Conservation (phyloP, 2,888 invertebrate species). For the Cancer borealis region DNA sequence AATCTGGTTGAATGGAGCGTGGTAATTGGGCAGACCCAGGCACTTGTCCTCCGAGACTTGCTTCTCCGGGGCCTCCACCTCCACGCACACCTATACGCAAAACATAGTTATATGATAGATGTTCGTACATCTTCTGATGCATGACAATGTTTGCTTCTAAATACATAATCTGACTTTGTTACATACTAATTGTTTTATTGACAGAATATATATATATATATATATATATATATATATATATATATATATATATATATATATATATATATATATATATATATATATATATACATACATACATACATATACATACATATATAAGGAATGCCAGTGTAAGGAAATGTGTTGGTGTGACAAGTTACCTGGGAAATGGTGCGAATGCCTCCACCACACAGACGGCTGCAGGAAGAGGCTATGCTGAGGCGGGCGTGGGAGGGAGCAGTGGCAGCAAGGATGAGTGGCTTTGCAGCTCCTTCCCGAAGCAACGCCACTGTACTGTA, state of each 20-base stretch:
- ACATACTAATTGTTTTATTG: too few species aligned
- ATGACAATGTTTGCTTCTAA: too few species aligned
- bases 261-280: too few species aligned
- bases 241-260: too few species aligned
- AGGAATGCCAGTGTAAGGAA: not conserved
- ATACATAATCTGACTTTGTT: too few species aligned
- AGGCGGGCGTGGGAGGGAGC: conserved; percentile 54
- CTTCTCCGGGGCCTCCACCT: conserved; percentile 21
- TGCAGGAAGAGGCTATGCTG: conserved; percentile 29
- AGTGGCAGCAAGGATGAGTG: conserved; percentile 51
- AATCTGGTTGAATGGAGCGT: conserved; percentile 51
- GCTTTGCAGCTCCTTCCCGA: not conserved
- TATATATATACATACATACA: too few species aligned
- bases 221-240: too few species aligned
- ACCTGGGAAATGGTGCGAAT: conserved; percentile 59
- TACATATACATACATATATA: not conserved
- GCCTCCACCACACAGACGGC: conserved; percentile 55
- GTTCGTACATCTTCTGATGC: too few species aligned
- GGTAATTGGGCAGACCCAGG: conserved; percentile 61
- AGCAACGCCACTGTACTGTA: conserved; percentile 9
- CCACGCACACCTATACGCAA: conserved; percentile 54
- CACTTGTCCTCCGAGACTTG: conserved; percentile 50
- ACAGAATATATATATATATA: too few species aligned
- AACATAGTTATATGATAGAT: not conserved
- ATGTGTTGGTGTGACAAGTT: not conserved